Conservation (phyloP, 37 sponge, comb jelly and placozoan genomes). For the Cliona cf. orientalis region DNA sequence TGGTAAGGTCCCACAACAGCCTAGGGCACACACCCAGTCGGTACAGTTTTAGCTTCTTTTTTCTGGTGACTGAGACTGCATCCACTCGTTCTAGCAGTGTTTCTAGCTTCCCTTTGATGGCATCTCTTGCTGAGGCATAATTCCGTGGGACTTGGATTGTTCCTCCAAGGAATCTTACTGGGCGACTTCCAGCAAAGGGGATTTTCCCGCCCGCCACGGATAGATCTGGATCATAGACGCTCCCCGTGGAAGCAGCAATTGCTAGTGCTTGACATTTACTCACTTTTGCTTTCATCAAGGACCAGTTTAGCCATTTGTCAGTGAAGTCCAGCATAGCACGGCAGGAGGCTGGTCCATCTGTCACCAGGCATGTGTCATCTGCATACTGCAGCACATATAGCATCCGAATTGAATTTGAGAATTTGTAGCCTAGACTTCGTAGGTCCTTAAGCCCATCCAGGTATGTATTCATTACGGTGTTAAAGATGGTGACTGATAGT, state of each 20-base stretch:
- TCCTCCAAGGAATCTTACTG: conserved; percentile 28
- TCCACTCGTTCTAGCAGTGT: conserved; percentile 22
- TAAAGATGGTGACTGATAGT: not conserved
- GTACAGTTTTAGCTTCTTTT: conserved; percentile 39
- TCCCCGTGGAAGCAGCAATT: conserved; percentile 18
- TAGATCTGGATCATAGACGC: conserved; percentile 8
- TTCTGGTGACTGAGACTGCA: conserved; percentile 3
- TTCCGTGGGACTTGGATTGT: not conserved
- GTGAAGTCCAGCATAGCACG: not conserved
- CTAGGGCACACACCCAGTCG: conserved; percentile 29
- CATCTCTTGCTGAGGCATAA: not conserved
- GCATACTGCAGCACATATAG: conserved; percentile 24
- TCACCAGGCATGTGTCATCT: conserved; percentile 38
- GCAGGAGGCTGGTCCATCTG: conserved; percentile 11
- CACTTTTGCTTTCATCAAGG: conserved; percentile 27
- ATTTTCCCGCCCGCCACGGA: not conserved
- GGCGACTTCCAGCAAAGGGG: conserved; percentile 2
- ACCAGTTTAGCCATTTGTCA: conserved; percentile 33
- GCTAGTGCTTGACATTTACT: conserved; percentile 28
- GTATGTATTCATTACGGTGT: conserved; percentile 4
- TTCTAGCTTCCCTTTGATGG: not conserved
- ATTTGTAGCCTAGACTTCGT: no score
- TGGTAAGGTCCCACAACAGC: conserved; percentile 24
- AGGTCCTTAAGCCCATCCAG: no score
- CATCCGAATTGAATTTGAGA: no score